Evolutionary conservation across 2,113 vertebrate genomes (phyloP).

Genomic region (Lepidothrix coronata): DNA sequence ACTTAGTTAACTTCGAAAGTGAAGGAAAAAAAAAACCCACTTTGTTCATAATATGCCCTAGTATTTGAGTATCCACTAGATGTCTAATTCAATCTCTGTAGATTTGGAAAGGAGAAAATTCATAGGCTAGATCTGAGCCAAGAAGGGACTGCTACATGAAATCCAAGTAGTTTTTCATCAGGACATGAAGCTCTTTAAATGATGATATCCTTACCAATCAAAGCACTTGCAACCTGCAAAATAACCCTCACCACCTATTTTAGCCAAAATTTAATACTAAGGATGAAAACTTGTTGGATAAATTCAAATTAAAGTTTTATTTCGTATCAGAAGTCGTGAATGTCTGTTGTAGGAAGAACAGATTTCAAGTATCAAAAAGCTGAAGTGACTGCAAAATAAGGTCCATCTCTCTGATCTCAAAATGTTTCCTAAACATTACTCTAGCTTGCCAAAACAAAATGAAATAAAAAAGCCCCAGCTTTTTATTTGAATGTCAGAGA

Average conservation of each 20-base stretch:
- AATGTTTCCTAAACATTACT: neutral
- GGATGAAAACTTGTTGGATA: neutral
- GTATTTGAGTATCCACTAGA: neutral
- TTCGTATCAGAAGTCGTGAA: neutral
- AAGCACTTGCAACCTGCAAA: neutral
- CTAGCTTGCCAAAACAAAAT: neutral
- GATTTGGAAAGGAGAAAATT: neutral
- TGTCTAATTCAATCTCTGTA: neutral
- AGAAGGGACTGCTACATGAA: neutral
- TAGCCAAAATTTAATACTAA: neutral
- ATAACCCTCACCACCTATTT: neutral
- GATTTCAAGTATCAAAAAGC: neutral
- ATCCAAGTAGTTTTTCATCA: neutral
- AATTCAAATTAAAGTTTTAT: neutral
- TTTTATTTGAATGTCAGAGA: neutral
- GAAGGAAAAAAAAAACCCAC: neutral
- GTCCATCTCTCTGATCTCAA: neutral
- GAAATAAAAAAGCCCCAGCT: neutral
- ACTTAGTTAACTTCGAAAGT: neutral
- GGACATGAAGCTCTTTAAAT: neutral
- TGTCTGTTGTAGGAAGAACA: neutral
- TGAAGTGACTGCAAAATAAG: neutral
- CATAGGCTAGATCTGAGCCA: neutral
- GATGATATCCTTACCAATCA: neutral
- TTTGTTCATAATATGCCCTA: neutral